These are phyloP conservation scores for Euura lappo DNA, from an alignment of 1,140 invertebrate species.

Conservation along the genomic window DNA sequence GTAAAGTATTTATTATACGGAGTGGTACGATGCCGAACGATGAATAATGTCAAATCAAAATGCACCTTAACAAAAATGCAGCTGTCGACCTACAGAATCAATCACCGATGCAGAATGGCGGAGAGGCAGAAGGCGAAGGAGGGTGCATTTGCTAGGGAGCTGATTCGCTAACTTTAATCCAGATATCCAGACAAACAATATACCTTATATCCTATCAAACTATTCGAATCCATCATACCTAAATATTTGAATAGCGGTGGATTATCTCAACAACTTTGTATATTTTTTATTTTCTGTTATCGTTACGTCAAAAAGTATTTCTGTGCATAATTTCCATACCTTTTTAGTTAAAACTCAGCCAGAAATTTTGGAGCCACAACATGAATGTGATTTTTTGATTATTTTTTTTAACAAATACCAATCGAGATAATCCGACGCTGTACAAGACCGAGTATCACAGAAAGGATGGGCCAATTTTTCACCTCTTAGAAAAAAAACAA, in stretches of 20 bases:
- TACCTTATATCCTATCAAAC: conserved; percentile 16
- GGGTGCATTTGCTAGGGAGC: conserved; percentile 78
- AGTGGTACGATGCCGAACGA: no score
- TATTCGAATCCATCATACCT: conserved; percentile 28
- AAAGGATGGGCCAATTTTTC: conserved; percentile 14
- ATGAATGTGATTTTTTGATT: not conserved
- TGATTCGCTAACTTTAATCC: conserved; percentile 16
- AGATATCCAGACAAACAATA: conserved; percentile 14
- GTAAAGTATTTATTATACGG: no score
- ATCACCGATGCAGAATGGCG: conserved; percentile 71
- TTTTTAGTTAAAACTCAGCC: not conserved
- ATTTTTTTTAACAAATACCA: not conserved
- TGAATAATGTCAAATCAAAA: conserved; percentile 8
- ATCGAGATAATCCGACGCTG: not conserved
- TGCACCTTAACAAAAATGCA: conserved; percentile 62
- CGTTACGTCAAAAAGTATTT: not conserved
- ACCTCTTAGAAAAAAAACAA: not conserved
- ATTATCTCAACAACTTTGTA: conserved; percentile 20
- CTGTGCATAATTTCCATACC: not conserved
- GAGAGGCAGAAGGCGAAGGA: conserved; percentile 77
- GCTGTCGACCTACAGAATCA: conserved; percentile 82
- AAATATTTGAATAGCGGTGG: conserved; percentile 35
- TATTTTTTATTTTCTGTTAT: not conserved
- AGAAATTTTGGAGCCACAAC: not conserved
- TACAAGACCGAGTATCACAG: not conserved